Percentiles rank a stretch among this genome's conserved stretches.
phyloP scores from a whole-genome alignment of 2,888 invertebrate species.

The Tenthredo notha region DNA sequence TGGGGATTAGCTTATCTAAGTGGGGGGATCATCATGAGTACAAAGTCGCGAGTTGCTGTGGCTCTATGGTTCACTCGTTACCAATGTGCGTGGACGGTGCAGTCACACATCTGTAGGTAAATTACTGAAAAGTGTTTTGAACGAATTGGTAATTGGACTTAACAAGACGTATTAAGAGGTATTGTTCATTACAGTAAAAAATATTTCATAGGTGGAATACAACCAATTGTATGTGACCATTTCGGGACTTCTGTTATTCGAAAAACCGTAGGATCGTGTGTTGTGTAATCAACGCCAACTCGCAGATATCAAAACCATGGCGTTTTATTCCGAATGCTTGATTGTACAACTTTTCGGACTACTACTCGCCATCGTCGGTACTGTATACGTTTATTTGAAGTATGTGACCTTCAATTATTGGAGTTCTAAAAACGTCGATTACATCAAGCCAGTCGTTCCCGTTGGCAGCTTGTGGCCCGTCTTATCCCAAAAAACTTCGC shows the following conservation, averaged over 20 bases:
- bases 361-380: not conserved
- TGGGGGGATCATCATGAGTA: not conserved
- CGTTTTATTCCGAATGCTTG: conserved; percentile 7
- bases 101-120: not conserved
- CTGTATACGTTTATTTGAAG: not conserved
- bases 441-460: conserved; percentile 1
- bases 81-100: not conserved
- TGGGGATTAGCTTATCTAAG: not conserved
- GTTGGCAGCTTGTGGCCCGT: conserved; percentile 23
- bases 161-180: not conserved
- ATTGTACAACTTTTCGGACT: not conserved
- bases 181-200: not conserved
- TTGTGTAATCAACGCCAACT: not conserved
- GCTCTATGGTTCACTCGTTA: not conserved
- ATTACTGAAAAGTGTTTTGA: not conserved
- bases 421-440: conserved; percentile 6
- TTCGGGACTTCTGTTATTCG: not conserved
- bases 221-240: not conserved
- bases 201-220: not conserved
- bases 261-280: not conserved
- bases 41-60: not conserved
- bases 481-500: not conserved
- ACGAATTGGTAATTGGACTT: not conserved
- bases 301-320: conserved; percentile 9
- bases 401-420: conserved; percentile 24